A percentile compares a stretch with the other conserved stretches of the same genome.
Conservation (phyloP, 2,113 vertebrate genomes). For the Percina caprodes region DNA sequence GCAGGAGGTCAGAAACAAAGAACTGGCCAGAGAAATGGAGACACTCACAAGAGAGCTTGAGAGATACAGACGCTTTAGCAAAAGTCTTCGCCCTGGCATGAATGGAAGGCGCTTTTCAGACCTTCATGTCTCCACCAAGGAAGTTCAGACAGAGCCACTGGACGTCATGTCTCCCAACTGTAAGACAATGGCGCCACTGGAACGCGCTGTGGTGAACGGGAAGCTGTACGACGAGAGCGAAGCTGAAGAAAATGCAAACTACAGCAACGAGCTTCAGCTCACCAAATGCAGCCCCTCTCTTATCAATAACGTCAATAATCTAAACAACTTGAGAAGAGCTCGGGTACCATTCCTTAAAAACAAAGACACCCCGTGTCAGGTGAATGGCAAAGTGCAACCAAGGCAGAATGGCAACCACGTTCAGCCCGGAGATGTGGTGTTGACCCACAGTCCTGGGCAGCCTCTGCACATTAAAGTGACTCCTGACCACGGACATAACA, state of each 20-base stretch:
- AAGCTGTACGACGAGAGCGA: constrained; percentile 89
- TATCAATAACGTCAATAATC: constrained; percentile 87
- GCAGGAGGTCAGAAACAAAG: constrained; percentile 95
- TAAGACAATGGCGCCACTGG: constrained; percentile 87
- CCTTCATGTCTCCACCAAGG: constrained; percentile 91
- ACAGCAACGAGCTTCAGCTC: constrained; percentile 85
- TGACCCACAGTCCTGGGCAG: constrained; percentile 94
- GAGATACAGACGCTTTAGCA: constrained; percentile 92
- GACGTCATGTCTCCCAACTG: constrained; percentile 88
- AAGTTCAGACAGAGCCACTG: constrained; percentile 93
- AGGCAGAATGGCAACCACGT: constrained; percentile 89
- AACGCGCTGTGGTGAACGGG: constrained; percentile 89
- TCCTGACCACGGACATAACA: constrained; percentile 93
- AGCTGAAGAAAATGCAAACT: constrained; percentile 83
- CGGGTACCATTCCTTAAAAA: constrained; percentile 90
- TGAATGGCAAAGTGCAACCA: constrained; percentile 88
- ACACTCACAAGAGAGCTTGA: constrained; percentile 93
- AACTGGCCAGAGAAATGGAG: constrained; percentile 94
- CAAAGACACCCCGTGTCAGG: constrained; percentile 86
- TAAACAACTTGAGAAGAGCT: constrained; percentile 85
- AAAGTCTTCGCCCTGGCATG: constrained; percentile 89
- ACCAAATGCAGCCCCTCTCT: constrained; percentile 85
- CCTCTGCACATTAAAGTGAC: constrained; percentile 97
- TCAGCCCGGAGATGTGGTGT: constrained; percentile 90
- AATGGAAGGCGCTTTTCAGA: constrained; percentile 95